Conservation (phyloP, 2,113 vertebrate genomes). For the Copsychus sechellarum region DNA sequence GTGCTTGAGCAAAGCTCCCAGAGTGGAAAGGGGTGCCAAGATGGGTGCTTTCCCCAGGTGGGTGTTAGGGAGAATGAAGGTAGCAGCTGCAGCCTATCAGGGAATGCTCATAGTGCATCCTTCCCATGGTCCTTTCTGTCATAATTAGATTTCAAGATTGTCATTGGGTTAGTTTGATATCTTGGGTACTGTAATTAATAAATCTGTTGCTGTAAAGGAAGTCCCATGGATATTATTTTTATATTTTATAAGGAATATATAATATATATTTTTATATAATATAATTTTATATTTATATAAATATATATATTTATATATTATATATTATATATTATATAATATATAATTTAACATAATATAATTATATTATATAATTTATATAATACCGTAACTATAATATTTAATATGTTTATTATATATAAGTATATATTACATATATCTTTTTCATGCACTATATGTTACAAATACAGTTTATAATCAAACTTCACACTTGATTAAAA, state of each 20-base stretch:
- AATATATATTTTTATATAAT: too few relatives aligned
- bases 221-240: background rate
- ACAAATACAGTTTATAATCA: background rate
- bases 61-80: background rate
- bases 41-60: background rate
- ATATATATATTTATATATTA: too few relatives aligned
- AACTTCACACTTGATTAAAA: background rate
- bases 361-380: too few relatives aligned
- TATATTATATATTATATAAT: too few relatives aligned
- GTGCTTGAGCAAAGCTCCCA: background rate
- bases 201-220: background rate
- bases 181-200: background rate
- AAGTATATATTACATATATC: background rate
- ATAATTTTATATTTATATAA: too few relatives aligned
- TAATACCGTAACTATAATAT: background rate
- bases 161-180: background rate
- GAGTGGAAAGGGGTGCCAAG: background rate
- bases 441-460: background rate
- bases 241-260: background rate
- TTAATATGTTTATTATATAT: background rate
- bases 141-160: background rate
- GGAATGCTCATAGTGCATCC: accelerated
- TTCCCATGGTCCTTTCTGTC: background rate
- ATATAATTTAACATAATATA: too few relatives aligned
- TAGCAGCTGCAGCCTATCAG: background rate